Evolutionary conservation across 1,140 invertebrate genomes (phyloP).

Genomic region (Rhopalosiphum padi): DNA sequence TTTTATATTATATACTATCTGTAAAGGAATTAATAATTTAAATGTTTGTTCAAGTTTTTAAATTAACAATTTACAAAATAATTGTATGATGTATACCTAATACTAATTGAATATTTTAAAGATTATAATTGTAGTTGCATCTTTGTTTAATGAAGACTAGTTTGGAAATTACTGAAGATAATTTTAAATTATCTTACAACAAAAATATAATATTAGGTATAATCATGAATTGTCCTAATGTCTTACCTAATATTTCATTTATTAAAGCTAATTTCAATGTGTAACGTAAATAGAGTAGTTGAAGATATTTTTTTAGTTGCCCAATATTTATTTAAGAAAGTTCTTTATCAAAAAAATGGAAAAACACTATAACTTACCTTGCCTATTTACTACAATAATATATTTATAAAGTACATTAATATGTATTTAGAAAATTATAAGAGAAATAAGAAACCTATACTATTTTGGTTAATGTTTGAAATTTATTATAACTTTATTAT

Average conservation of each 20-base stretch:
- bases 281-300: background rate
- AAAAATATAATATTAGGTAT: background rate
- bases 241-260: background rate
- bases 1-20: background rate
- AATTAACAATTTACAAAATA: background rate
- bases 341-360: background rate
- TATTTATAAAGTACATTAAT: background rate
- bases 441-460: background rate
- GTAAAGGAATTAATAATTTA: background rate
- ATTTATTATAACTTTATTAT: background rate
- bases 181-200: background rate
- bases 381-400: too few relatives aligned
- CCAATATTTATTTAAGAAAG: background rate
- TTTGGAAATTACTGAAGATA: background rate
- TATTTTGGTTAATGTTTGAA: background rate
- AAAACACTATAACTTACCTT: background rate
- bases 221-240: background rate
- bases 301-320: background rate
- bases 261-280: background rate
- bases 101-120: background rate
- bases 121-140: background rate
- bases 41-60: too few relatives aligned
- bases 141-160: background rate
- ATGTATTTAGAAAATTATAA: background rate
- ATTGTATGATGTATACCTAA: too few relatives aligned